phyloP scores from a whole-genome alignment of 2,888 invertebrate species.

The Cryptus viduatorius region DNA sequence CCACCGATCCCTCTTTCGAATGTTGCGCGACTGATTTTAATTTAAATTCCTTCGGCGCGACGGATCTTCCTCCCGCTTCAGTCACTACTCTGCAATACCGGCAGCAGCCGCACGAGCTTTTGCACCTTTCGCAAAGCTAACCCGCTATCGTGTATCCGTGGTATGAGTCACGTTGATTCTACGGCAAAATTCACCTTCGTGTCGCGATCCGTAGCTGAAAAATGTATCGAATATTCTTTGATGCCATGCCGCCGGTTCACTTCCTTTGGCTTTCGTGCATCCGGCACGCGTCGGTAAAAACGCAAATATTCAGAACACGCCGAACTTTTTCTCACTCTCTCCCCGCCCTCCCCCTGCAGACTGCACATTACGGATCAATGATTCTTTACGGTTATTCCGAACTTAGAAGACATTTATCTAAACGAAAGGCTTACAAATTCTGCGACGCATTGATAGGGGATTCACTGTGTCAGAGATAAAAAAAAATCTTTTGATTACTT shows the following conservation, averaged over 20 bases:
- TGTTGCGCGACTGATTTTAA: conserved; percentile 64
- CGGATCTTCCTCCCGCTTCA: conserved; percentile 10
- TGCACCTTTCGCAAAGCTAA: conserved; percentile 6
- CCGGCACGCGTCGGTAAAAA: background rate
- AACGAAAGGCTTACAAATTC: no score
- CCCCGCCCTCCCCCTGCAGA: no score
- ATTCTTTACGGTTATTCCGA: background rate
- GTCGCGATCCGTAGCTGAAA: conserved; percentile 23
- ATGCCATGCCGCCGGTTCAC: background rate
- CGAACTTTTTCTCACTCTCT: background rate
- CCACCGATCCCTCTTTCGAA: conserved; percentile 36
- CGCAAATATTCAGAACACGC: background rate
- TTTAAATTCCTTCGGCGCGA: conserved; percentile 63
- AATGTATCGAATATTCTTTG: conserved; percentile 49
- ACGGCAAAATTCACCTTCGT: background rate
- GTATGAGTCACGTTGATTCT: conserved; percentile 16
- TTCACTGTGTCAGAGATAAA: no score
- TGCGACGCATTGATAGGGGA: no score
- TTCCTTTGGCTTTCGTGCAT: background rate
- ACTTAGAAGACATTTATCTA: background rate
- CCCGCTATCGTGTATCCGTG: background rate
- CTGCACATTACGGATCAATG: background rate
- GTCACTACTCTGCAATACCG: background rate
- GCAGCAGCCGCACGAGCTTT: background rate
- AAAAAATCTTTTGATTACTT: background rate